Base-by-base conservation (phyloP, 2,113 vertebrate species). In the Anoura caudifer region DNA sequence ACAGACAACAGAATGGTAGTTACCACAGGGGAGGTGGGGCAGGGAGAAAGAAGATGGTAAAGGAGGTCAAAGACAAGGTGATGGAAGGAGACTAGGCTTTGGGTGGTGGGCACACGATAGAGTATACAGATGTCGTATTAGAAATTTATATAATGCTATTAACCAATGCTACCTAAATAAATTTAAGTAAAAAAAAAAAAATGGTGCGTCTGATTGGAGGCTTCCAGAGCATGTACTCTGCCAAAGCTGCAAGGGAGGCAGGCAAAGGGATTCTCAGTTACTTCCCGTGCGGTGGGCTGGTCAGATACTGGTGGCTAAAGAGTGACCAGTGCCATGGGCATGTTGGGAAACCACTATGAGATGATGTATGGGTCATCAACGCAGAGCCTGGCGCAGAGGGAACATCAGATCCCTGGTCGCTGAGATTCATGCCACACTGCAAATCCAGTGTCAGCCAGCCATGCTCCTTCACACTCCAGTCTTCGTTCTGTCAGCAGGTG, bases 401-500 rank as follows among this genome's bases (percentile, higher is more conserved):
- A 36, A 67, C 67, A 14, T 17, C 2, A 0, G 28, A 31, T 38
- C 38, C 17, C 75, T 4, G 52, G 43, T 79, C 0, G 0, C 13
- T 10, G 61, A 65, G 36, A 83, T 22, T 56, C 19, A 13, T 2
- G 31, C 28, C 52, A 33, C 8, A 0, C 56, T 8, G 26, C 82
- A 45, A 38, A 47, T 20, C 54, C 3, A 12, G 56, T 36, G 80
- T 38, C 41, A 70, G 1, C 7, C 20, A 14, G 24, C 7, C 52
- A 13, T 16, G 16, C 26, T 36, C 43, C 87, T 63, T 47, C 22
- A 2, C 4, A 4, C 28, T 63, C 33, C 22, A 47, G 15, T 52
- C 88, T 73, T 94, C 43, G 81, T 56, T 84, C 84, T 72, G 86
- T 45, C 87, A 75, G 91, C 82, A 94, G 91, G 86, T 94, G 86